These are phyloP conservation scores for Bombyx huttoni DNA, from an alignment of 2,888 invertebrate species.

Conservation along the genomic window DNA sequence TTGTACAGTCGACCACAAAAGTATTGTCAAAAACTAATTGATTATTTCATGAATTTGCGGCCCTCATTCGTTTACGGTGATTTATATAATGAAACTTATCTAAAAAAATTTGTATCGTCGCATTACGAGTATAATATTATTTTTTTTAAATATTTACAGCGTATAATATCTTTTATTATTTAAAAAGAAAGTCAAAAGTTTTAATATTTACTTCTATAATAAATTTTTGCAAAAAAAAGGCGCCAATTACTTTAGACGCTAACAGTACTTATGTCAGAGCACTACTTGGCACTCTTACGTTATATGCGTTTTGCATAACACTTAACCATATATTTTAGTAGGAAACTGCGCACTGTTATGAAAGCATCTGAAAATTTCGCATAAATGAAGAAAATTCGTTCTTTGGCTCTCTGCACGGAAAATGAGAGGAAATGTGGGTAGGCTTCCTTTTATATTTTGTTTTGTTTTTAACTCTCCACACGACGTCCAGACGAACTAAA, in stretches of 20 bases:
- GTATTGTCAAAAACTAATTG: constrained; percentile 3
- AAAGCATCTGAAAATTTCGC: constrained; percentile 18
- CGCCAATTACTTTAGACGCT: constrained; percentile 12
- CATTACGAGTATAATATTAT: too few relatives aligned
- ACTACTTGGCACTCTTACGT: constrained; percentile 40
- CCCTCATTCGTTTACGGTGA: neutral
- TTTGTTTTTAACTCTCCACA: neutral
- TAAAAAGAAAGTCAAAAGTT: too few relatives aligned
- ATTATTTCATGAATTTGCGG: neutral
- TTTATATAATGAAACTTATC: too few relatives aligned
- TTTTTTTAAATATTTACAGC: too few relatives aligned
- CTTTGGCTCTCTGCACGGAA: neutral
- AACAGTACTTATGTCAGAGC: constrained; percentile 25
- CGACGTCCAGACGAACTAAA: too few relatives aligned
- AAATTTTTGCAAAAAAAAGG: too few relatives aligned
- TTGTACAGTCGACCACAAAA: constrained; percentile 12
- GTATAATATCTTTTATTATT: too few relatives aligned
- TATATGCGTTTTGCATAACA: constrained; percentile 43
- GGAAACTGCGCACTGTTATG: constrained; percentile 20
- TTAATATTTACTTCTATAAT: too few relatives aligned
- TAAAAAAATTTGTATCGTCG: too few relatives aligned
- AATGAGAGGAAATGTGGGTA: neutral
- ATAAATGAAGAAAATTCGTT: constrained; percentile 8
- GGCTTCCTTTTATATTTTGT: neutral
- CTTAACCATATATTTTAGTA: constrained; percentile 29